Conservation (phyloP, 30 jellyfish, hydroid and myxozoan species). For the Cassiopea andromeda region DNA sequence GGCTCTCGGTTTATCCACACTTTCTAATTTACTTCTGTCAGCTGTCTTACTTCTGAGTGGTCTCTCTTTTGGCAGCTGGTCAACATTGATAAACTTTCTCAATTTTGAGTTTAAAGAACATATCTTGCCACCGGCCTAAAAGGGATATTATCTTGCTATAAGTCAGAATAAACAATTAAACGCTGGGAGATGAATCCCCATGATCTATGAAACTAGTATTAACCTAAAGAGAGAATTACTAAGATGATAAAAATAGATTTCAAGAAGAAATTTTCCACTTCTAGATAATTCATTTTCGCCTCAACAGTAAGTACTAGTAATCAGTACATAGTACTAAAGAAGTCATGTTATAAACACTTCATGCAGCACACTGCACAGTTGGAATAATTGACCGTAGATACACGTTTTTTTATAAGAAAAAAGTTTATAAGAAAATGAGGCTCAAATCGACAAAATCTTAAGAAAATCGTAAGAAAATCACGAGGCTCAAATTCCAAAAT, state of each 20-base stretch:
- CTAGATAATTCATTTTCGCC: neutral
- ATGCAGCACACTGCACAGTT: neutral
- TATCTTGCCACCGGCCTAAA: constrained; percentile 51
- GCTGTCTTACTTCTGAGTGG: constrained; percentile 42
- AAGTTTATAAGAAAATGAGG: too few species aligned
- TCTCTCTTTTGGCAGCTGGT: constrained; percentile 52
- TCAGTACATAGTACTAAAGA: neutral
- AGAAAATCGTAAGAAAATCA: too few species aligned
- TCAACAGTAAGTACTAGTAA: neutral
- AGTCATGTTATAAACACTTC: too few species aligned
- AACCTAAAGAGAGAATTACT: neutral
- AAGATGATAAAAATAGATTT: too few species aligned
- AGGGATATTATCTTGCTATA: neutral
- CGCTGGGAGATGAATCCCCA: neutral
- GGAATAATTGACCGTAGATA: neutral
- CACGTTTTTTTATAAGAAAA: too few species aligned
- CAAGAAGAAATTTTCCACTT: neutral
- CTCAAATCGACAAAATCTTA: too few species aligned
- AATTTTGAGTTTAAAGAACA: constrained; percentile 36
- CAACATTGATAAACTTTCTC: constrained; percentile 2
- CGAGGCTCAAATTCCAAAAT: too few species aligned
- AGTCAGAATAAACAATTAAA: too few species aligned
- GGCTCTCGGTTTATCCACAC: neutral
- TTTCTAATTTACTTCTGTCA: neutral
- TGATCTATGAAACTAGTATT: neutral